Conservation (phyloP, 2,113 vertebrate species). For the Lepus americanus region DNA sequence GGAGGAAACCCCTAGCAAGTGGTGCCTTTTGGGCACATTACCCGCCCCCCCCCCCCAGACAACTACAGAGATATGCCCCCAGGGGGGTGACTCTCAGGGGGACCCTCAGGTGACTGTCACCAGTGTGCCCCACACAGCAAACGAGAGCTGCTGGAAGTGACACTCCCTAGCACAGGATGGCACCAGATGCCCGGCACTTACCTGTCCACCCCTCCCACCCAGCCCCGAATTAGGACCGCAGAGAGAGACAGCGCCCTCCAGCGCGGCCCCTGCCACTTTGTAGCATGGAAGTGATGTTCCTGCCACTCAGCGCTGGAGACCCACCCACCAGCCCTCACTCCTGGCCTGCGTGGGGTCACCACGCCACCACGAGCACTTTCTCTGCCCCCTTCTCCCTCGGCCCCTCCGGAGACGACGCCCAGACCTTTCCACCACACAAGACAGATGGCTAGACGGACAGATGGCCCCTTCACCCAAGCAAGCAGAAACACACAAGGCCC, state of each 20-base stretch:
- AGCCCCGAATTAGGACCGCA: not conserved
- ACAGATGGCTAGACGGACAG: constrained; percentile 83
- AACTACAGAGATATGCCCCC: not conserved
- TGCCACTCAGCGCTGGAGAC: not conserved
- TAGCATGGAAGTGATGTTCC: not conserved
- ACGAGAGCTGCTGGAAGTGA: not conserved
- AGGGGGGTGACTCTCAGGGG: not conserved
- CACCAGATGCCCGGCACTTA: constrained; percentile 61
- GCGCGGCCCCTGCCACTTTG: constrained; percentile 15
- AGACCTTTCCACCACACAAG: constrained; percentile 74
- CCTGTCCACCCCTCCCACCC: constrained; percentile 57
- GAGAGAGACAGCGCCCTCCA: not conserved
- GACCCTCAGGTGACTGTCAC: not conserved
- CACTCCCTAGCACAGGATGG: not conserved
- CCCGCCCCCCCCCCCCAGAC: not conserved
- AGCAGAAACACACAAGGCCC: constrained; percentile 79
- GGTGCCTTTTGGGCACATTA: not conserved
- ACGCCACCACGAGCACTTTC: rapidly evolving
- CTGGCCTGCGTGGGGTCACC: rapidly evolving
- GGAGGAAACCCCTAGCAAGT: not conserved
- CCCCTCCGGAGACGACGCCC: constrained; percentile 51
- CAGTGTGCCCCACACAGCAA: not conserved
- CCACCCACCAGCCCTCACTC: not conserved
- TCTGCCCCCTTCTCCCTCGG: not conserved
- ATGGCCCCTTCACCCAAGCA: constrained; percentile 85